Conservation (phyloP, 2,113 vertebrate genomes). For the Ictidomys tridecemlineatus region DNA sequence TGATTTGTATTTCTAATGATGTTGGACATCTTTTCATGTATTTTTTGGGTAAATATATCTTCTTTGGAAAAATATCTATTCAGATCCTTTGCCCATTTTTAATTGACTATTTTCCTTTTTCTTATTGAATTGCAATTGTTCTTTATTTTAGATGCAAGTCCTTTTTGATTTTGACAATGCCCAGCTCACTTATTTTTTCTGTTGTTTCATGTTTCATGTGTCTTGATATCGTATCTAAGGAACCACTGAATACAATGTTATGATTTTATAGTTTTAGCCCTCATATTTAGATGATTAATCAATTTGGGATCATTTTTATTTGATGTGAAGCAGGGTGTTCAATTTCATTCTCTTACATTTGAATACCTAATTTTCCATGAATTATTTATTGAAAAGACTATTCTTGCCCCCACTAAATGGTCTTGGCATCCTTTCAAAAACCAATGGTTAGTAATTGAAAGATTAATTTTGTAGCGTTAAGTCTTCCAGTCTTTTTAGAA, state of each 20-base stretch:
- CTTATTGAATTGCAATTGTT: background rate
- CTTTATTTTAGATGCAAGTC: background rate
- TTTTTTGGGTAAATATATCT: too few relatives aligned
- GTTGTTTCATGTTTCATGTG: background rate
- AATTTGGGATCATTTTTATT: background rate
- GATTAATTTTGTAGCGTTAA: background rate
- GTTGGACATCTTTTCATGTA: too few relatives aligned
- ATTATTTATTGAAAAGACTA: background rate
- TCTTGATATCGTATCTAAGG: background rate
- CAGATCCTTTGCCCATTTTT: background rate
- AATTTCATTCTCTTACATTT: background rate
- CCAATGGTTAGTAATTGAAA: background rate
- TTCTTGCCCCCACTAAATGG: background rate
- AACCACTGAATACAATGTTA: background rate
- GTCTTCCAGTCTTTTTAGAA: background rate
- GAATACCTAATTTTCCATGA: background rate
- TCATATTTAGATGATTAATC: background rate
- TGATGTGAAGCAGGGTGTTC: background rate
- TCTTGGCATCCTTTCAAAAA: background rate
- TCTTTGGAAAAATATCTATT: background rate
- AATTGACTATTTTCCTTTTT: background rate
- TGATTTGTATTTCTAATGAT: background rate
- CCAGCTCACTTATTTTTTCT: background rate
- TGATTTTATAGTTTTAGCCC: background rate
- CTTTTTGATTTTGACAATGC: background rate